These are phyloP conservation scores for Stichopus chloronotus DNA, from an alignment of 35 echinoderm and acorn worm genomes.

Conservation along the genomic window DNA sequence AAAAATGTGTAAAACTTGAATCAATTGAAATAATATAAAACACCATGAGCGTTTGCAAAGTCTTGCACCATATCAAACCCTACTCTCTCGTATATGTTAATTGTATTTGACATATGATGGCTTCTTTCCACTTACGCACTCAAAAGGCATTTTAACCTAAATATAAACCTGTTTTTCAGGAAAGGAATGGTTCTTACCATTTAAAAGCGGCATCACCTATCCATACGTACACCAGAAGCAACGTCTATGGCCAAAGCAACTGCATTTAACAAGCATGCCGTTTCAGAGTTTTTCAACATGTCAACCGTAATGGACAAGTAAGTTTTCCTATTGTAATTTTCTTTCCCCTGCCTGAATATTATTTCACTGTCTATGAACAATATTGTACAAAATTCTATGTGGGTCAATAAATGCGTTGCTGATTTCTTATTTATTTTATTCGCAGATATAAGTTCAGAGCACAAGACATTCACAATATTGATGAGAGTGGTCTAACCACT, in stretches of 20 bases:
- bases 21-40: slow-evolving; percentile 40
- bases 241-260: slow-evolving; percentile 30
- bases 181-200: slow-evolving; percentile 35
- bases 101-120: slow-evolving; percentile 4
- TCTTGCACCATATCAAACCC: slow-evolving; percentile 32
- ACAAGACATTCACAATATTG: slow-evolving; percentile 53
- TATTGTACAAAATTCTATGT: slow-evolving; percentile 19
- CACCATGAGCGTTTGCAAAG: slow-evolving; percentile 16
- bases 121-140: background rate
- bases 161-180: slow-evolving; percentile 15
- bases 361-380: slow-evolving; percentile 32
- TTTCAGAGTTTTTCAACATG: slow-evolving; percentile 48
- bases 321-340: background rate
- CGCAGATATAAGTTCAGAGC: slow-evolving; percentile 29
- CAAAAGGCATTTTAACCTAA: slow-evolving; percentile 5
- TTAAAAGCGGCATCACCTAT: slow-evolving; percentile 43
- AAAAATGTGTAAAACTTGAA: slow-evolving; percentile 20
- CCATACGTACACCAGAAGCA: slow-evolving; percentile 54
- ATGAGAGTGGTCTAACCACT: slow-evolving; percentile 54
- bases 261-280: slow-evolving; percentile 39
- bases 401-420: slow-evolving; percentile 5
- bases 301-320: slow-evolving; percentile 27
- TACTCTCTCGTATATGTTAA: slow-evolving; percentile 39
- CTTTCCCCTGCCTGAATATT: slow-evolving; percentile 9
- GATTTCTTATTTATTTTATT: slow-evolving; percentile 21